Conservation (phyloP, 1,140 invertebrate genomes). For the Manduca sexta region DNA sequence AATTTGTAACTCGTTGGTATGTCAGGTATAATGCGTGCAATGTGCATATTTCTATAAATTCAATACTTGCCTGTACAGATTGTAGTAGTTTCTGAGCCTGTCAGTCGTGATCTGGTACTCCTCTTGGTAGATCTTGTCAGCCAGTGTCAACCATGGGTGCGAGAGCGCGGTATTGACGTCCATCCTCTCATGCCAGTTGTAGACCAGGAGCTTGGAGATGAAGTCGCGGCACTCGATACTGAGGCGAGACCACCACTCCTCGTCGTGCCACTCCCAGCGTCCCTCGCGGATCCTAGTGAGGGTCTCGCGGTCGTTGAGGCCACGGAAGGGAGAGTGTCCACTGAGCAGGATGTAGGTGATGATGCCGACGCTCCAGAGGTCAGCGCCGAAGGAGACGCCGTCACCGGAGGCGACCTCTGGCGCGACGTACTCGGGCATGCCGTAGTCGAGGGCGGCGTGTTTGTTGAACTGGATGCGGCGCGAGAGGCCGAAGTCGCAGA, state of each 20-base stretch:
- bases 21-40: too few species aligned
- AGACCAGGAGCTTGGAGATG: conserved; percentile 84
- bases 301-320: conserved; percentile 91
- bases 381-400: conserved; percentile 86
- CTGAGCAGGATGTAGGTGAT: conserved; percentile 93
- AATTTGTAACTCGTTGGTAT: too few species aligned
- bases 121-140: conserved; percentile 77
- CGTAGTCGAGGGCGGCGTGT: conserved; percentile 84
- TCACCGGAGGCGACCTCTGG: conserved; percentile 91
- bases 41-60: too few species aligned
- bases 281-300: conserved; percentile 78
- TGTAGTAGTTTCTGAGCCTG: conserved; percentile 84
- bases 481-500: conserved; percentile 92
- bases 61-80: conserved; percentile 76
- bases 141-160: conserved; percentile 90
- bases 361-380: conserved; percentile 96
- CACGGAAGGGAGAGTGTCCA: conserved; percentile 87
- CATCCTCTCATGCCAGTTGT: conserved; percentile 83
- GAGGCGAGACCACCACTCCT: conserved; percentile 77
- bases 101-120: conserved; percentile 84
- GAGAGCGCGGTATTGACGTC: conserved; percentile 84
- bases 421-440: conserved; percentile 92
- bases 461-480: conserved; percentile 80
- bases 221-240: conserved; percentile 91
- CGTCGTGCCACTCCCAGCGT: conserved; percentile 77